A percentile compares a stretch with the other conserved stretches of the same genome.
Evolutionary conservation across 2,888 invertebrate species (phyloP).

Genomic region (Prosopocoilus inquinatus): DNA sequence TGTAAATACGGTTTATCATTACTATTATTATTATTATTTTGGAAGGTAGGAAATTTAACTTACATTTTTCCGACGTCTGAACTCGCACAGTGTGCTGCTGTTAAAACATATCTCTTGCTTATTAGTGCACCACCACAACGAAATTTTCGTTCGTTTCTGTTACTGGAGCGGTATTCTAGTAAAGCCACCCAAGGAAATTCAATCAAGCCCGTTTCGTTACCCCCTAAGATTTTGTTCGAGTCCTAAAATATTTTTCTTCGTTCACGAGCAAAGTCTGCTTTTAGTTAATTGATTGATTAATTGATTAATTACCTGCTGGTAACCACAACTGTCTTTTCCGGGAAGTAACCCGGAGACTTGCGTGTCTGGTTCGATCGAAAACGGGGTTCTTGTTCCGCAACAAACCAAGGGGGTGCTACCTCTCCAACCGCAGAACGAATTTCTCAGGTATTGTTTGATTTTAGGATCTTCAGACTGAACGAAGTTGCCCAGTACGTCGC

Average conservation of each 20-base stretch:
- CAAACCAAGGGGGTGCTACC: conserved; percentile 54
- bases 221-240: conserved; percentile 38
- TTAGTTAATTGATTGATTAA: not conserved
- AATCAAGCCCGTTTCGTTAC: conserved; percentile 46
- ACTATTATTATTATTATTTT: too few relatives aligned
- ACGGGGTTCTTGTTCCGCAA: conserved; percentile 44
- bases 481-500: conserved; percentile 48
- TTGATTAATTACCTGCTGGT: not conserved
- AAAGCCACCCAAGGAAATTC: conserved; percentile 54
- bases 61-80: conserved; percentile 50
- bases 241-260: too few relatives aligned
- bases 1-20: too few relatives aligned
- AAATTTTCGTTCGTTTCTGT: conserved; percentile 7
- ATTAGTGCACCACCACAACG: conserved; percentile 56
- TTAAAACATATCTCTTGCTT: conserved; percentile 54
- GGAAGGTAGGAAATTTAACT: too few relatives aligned
- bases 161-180: conserved; percentile 44
- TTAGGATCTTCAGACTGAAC: conserved; percentile 35
- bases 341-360: not conserved
- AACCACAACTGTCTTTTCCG: not conserved
- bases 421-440: conserved; percentile 58
- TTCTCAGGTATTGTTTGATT: conserved; percentile 48
- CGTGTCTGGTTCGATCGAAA: not conserved
- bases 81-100: conserved; percentile 59
- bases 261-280: not conserved